phyloP scores from a whole-genome alignment of 2,797 vertebrate species.

The Selene dorsalis region DNA sequence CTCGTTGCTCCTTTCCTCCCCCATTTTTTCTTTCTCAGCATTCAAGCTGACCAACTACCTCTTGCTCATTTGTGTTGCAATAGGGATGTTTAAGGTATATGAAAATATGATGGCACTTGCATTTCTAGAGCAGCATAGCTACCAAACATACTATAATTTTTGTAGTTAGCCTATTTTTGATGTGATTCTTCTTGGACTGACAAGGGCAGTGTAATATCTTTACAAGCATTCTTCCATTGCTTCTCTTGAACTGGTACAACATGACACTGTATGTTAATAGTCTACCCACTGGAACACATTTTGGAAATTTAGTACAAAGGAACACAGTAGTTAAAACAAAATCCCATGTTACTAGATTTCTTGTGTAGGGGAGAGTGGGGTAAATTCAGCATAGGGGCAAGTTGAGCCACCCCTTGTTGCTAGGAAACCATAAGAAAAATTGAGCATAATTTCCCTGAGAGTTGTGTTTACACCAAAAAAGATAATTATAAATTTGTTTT shows the following conservation, averaged over 20 bases:
- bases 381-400: no score
- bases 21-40: slow-evolving; percentile 7
- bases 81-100: not conserved
- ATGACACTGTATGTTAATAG: not conserved
- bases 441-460: no score
- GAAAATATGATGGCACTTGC: not conserved
- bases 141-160: no score
- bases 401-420: no score
- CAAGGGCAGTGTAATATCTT: no score
- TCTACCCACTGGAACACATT: not conserved
- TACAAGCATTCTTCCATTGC: not conserved
- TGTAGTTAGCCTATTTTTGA: no score
- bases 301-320: not conserved
- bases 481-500: no score
- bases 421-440: no score
- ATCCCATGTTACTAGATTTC: not conserved
- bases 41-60: slow-evolving; percentile 2
- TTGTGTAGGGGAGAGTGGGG: no score
- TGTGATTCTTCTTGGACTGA: no score
- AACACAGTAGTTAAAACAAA: not conserved
- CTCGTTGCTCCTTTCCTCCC: not conserved
- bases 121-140: not conserved
- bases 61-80: not conserved
- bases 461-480: no score
- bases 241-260: not conserved